Base-by-base conservation (phyloP, 1,140 invertebrate species). In the Aplysia californica region DNA sequence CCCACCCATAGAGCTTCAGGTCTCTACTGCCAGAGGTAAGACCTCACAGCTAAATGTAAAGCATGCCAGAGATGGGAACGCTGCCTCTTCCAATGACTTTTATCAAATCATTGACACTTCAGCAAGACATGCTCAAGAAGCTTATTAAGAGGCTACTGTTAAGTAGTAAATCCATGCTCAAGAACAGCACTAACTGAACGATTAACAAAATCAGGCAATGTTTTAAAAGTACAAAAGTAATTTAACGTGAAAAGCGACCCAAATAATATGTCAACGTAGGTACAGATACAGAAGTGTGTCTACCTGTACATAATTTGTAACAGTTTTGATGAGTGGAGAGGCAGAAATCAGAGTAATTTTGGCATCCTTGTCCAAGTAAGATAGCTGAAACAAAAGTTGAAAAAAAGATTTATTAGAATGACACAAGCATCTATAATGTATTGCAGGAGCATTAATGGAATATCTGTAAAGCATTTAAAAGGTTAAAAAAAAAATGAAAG, bases 281-380 rank as follows among this genome's bases (percentile, higher is more conserved):
- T 44, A 6, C 26, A 50, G 6, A 18, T 50, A 23, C 21, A 10
- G 10, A n/a, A 33, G 5, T 44, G 26, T 50, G 15, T 76, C 36
- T 78, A 89, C 88, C 85, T 90, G 81, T 70, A 82, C 80, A 26
- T 97, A 89, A 90, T 97, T 96, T n/a, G 93, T 94, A 2, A 95
- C 94, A 75, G 94, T 93, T 92, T 98, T 98, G 15, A 98, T 93
- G 33, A 97, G 85, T 18, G 94, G 92, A 77, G 95, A 96, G 68
- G 95, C 93, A 59, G 95, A 96, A 50, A 98, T 89, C 71, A 98
- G 89, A 18, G 95, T 89, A 64, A 95, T 92, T 33, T 86, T 90
- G 85, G 93, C 92, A 64, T 94, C 91, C 2, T 94, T 94, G 79
- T 92, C 91, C 58, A 95, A 76, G 23, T 81, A 72, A 33, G 88